These are phyloP conservation scores for Todiramphus saurophagus DNA, from an alignment of 2,113 vertebrate species.

Conservation along the genomic window DNA sequence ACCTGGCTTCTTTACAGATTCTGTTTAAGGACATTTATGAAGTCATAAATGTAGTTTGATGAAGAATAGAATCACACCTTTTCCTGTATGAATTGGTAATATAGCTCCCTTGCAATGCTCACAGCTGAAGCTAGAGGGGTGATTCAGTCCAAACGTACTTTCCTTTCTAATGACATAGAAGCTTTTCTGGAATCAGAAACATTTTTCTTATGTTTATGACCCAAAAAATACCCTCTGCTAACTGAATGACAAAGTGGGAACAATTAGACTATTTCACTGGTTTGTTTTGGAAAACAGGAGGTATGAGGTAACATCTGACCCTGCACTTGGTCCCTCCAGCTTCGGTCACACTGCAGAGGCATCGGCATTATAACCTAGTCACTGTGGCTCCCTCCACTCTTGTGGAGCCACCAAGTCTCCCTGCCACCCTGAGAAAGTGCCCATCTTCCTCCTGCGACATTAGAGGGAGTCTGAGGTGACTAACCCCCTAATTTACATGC, in stretches of 20 bases:
- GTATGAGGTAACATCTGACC: neutral
- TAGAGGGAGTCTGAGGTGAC: conserved; percentile 30
- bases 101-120: neutral
- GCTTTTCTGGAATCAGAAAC: neutral
- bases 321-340: neutral
- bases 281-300: neutral
- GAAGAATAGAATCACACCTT: neutral
- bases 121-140: neutral
- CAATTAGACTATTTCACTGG: neutral
- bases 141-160: neutral
- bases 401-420: neutral
- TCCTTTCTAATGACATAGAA: neutral
- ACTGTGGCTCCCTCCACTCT: neutral
- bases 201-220: neutral
- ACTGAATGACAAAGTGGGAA: neutral
- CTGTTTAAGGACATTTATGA: neutral
- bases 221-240: neutral
- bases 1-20: neutral
- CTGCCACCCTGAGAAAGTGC: conserved; percentile 15
- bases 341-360: accelerated
- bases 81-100: neutral
- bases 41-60: neutral
- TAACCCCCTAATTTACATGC: conserved; percentile 41
- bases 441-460: neutral
- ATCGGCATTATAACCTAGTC: neutral